Evolutionary conservation across 1,140 invertebrate species (phyloP).

Genomic region (Monochamus saltuarius): DNA sequence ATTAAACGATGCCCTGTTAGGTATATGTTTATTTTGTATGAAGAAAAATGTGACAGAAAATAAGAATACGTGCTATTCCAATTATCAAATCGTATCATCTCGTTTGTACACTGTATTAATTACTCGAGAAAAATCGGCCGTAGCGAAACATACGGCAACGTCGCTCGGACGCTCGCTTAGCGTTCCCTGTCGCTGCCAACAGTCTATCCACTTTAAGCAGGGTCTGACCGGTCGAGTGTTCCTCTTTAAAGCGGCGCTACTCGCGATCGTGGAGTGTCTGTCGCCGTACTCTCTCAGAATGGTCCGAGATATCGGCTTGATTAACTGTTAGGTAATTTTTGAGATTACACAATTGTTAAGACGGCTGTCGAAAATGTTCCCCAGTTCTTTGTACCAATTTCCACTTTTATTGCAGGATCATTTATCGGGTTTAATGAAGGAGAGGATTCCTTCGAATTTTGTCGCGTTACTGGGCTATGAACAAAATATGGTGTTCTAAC

Average conservation of each 20-base stretch:
- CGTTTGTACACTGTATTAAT: no score
- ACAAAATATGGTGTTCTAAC: no score
- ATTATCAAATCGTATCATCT: no score
- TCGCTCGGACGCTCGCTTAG: conserved; percentile 2
- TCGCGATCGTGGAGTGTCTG: conserved; percentile 13
- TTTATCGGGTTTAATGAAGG: not conserved
- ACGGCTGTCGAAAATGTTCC: conserved; percentile 1
- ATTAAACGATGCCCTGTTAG: no score
- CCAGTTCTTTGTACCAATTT: conserved; percentile 8
- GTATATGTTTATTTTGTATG: no score
- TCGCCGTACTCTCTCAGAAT: conserved; percentile 10
- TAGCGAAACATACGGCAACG: conserved; percentile 1
- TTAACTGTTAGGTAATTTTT: conserved; percentile 25
- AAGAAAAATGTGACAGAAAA: no score
- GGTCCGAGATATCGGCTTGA: conserved; percentile 24
- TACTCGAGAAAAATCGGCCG: no score
- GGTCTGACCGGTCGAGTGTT: not conserved
- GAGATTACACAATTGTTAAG: conserved; percentile 21
- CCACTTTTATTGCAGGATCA: not conserved
- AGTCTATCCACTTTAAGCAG: conserved; percentile 12
- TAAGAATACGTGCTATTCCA: no score
- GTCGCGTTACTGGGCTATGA: not conserved
- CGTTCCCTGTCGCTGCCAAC: conserved; percentile 9
- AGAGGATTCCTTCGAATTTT: not conserved
- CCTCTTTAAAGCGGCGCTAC: conserved; percentile 22